Evolutionary conservation across 1,140 invertebrate genomes (phyloP).

Genomic region (Neodiprion fabricii): DNA sequence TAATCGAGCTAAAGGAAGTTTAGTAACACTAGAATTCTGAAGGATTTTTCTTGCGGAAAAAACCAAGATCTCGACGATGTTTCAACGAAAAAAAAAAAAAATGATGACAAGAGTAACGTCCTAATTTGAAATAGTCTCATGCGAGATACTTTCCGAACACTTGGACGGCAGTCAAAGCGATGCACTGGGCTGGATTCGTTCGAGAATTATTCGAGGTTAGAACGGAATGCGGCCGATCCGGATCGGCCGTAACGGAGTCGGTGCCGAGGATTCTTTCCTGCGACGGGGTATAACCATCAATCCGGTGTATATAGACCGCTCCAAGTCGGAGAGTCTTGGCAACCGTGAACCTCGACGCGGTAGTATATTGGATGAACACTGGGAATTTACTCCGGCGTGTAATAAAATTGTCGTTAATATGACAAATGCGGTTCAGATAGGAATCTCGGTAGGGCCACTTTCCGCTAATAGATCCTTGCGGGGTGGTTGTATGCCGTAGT

Average conservation of each 20-base stretch:
- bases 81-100: too few relatives aligned
- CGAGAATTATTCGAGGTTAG: neutral
- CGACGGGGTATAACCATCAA: neutral
- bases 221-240: neutral
- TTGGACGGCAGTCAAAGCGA: too few relatives aligned
- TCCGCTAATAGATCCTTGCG: neutral
- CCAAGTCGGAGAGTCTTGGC: neutral
- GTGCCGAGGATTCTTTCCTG: neutral
- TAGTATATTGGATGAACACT: slow-evolving; percentile 3
- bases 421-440: neutral
- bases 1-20: too few relatives aligned
- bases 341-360: neutral
- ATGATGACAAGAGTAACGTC: too few relatives aligned
- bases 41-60: too few relatives aligned
- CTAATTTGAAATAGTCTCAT: too few relatives aligned
- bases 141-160: too few relatives aligned
- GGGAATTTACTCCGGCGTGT: neutral
- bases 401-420: slow-evolving; percentile 6
- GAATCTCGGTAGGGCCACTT: neutral
- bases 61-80: too few relatives aligned
- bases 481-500: neutral
- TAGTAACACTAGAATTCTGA: too few relatives aligned
- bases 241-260: neutral
- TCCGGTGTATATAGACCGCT: neutral
- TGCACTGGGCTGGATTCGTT: too few relatives aligned